Evolutionary conservation across 2,888 invertebrate species (phyloP).

Genomic region (Clivina fossor): DNA sequence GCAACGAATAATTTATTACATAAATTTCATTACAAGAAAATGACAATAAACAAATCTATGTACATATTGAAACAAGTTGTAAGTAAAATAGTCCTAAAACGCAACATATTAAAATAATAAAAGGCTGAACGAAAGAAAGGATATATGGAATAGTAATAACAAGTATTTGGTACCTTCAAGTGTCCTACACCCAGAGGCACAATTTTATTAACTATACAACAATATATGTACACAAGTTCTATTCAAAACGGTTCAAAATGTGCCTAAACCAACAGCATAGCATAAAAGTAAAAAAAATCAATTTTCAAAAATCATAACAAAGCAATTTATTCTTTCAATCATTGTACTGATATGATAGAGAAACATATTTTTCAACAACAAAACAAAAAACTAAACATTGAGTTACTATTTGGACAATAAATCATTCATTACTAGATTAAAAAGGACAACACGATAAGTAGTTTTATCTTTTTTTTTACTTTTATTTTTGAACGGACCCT

Average conservation of each 20-base stretch:
- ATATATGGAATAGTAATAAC: slow-evolving; percentile 25
- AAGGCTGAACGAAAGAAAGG: neutral
- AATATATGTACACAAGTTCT: slow-evolving; percentile 26
- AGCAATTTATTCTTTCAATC: slow-evolving; percentile 22
- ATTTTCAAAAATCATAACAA: slow-evolving; percentile 19
- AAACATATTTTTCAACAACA: no score
- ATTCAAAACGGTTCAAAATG: no score
- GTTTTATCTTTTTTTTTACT: no score
- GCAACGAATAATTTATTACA: no score
- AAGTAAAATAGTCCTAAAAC: no score
- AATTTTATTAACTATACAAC: slow-evolving; percentile 33
- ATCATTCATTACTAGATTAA: no score
- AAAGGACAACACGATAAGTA: no score
- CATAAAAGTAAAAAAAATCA: slow-evolving; percentile 24
- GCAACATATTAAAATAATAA: neutral
- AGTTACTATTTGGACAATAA: no score
- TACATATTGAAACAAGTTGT: neutral
- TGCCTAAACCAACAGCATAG: slow-evolving; percentile 31
- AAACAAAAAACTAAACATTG: no score
- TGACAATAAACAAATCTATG: neutral
- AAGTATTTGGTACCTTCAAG: slow-evolving; percentile 31
- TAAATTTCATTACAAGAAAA: no score
- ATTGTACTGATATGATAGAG: slow-evolving; percentile 29
- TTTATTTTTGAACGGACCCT: no score
- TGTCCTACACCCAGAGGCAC: slow-evolving; percentile 34